A percentile compares a stretch with the other conserved stretches of the same genome.
Evolutionary conservation across 2,797 vertebrate species (phyloP).

Genomic region (Paramormyrops hopkinsi): DNA sequence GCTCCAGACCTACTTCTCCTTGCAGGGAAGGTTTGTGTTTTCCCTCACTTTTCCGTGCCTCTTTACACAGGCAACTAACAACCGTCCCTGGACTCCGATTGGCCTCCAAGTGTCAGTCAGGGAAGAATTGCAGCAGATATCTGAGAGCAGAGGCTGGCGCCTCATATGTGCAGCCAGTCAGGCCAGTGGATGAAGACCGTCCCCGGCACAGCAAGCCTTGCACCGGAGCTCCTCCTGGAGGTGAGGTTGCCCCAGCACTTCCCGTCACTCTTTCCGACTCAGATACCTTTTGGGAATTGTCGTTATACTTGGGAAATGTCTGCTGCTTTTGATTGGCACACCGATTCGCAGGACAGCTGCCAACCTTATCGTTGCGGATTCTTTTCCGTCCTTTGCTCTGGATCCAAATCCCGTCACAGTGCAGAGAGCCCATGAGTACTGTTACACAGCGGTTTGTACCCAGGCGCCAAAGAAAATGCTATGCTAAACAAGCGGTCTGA

Average conservation of each 20-base stretch:
- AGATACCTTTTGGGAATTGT: slow-evolving; percentile 7
- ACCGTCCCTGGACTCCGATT: slow-evolving; percentile 18
- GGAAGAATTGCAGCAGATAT: slow-evolving; percentile 27
- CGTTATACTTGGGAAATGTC: slow-evolving; percentile 11
- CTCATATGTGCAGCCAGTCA: background rate
- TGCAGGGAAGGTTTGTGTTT: slow-evolving; percentile 14
- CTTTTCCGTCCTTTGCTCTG: slow-evolving; percentile 2
- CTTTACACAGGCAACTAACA: slow-evolving; percentile 4
- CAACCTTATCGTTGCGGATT: slow-evolving; percentile 16
- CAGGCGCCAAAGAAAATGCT: slow-evolving; percentile 4
- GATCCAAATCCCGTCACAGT: slow-evolving; percentile 34
- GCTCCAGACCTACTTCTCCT: background rate
- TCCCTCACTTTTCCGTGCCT: background rate
- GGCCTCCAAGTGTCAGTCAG: slow-evolving; percentile 24
- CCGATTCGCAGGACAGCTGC: slow-evolving; percentile 7
- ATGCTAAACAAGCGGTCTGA: background rate
- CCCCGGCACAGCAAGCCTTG: background rate
- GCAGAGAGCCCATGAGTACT: background rate
- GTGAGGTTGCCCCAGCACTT: background rate
- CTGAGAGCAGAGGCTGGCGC: slow-evolving; percentile 6
- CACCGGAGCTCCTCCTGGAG: slow-evolving; percentile 13
- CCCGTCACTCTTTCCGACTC: slow-evolving; percentile 11
- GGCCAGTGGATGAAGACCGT: background rate
- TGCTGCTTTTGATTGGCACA: slow-evolving; percentile 13
- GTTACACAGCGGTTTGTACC: background rate